phyloP scores from a whole-genome alignment of 2,888 invertebrate genomes.

The Amiota mariae region DNA sequence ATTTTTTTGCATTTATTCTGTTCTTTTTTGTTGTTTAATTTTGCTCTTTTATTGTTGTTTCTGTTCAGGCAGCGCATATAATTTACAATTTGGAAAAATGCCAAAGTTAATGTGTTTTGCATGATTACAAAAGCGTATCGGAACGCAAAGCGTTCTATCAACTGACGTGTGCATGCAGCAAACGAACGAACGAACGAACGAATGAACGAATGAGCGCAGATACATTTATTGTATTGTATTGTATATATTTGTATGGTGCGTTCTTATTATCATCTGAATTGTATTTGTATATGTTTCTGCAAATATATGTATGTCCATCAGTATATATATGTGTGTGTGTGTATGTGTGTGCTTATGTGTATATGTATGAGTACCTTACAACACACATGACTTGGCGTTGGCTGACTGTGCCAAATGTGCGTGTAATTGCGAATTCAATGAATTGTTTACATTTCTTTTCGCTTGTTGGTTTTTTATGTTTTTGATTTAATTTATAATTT shows the following conservation, averaged over 20 bases:
- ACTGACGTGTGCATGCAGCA: slow-evolving; percentile 66
- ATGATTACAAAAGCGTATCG: slow-evolving; percentile 69
- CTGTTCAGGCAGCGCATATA: slow-evolving; percentile 27
- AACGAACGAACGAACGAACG: too few species aligned
- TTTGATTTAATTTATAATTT: slow-evolving; percentile 64
- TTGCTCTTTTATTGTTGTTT: slow-evolving; percentile 2
- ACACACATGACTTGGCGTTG: slow-evolving; percentile 27
- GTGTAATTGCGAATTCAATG: slow-evolving; percentile 71
- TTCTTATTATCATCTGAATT: not conserved
- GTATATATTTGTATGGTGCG: slow-evolving; percentile 54
- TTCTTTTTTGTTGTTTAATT: slow-evolving; percentile 1
- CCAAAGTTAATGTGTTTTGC: slow-evolving; percentile 60
- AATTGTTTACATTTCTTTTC: slow-evolving; percentile 69
- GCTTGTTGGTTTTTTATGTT: slow-evolving; percentile 57
- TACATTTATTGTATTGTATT: slow-evolving; percentile 27
- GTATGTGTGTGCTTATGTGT: slow-evolving; percentile 31
- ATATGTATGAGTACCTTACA: slow-evolving; percentile 32
- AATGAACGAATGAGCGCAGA: slow-evolving; percentile 25
- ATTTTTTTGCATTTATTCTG: not conserved
- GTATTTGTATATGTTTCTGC: slow-evolving; percentile 53
- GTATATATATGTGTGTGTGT: slow-evolving; percentile 41
- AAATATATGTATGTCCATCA: slow-evolving; percentile 51
- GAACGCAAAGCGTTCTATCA: not conserved
- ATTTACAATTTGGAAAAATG: slow-evolving; percentile 51
- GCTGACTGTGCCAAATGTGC: slow-evolving; percentile 60